These are phyloP conservation scores for Danaus chrysippus DNA, from an alignment of 2,888 invertebrate genomes.

Conservation along the genomic window DNA sequence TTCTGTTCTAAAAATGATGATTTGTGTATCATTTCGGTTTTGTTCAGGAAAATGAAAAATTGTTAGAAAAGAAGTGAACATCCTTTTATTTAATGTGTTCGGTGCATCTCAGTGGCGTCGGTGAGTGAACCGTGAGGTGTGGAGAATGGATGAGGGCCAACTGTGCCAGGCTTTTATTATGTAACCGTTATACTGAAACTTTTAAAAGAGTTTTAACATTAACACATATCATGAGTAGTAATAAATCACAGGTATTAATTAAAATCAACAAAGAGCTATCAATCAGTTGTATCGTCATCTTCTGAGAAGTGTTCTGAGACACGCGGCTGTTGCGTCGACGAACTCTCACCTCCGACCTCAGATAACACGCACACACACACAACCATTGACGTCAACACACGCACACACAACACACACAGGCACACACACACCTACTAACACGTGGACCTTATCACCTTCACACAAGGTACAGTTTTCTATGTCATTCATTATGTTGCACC, in stretches of 20 bases:
- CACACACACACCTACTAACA: conserved; percentile 6
- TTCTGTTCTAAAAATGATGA: no score
- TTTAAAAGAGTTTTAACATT: no score
- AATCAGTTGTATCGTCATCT: conserved; percentile 53
- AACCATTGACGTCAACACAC: conserved; percentile 27
- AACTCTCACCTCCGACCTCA: conserved; percentile 65
- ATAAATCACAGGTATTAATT: conserved; percentile 27
- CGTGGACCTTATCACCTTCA: conserved; percentile 35
- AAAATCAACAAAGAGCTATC: conserved; percentile 62
- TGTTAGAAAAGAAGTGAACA: neutral
- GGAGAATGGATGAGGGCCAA: conserved; percentile 21
- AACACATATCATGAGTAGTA: no score
- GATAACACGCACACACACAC: conserved; percentile 49
- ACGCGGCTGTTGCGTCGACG: conserved; percentile 57
- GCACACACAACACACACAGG: conserved; percentile 12
- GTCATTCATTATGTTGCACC: conserved; percentile 35
- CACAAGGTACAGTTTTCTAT: conserved; percentile 36
- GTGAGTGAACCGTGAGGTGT: conserved; percentile 25
- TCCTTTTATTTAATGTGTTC: neutral
- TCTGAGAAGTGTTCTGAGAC: conserved; percentile 51
- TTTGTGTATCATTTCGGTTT: no score
- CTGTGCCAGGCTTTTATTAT: conserved; percentile 13
- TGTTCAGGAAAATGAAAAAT: no score
- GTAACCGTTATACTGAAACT: conserved; percentile 1
- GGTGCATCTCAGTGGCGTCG: conserved; percentile 12